A percentile compares a stretch with the other conserved stretches of the same genome.
Evolutionary conservation across 2,113 vertebrate species (phyloP).

Genomic region (Pseudolaguvia tuberculata): DNA sequence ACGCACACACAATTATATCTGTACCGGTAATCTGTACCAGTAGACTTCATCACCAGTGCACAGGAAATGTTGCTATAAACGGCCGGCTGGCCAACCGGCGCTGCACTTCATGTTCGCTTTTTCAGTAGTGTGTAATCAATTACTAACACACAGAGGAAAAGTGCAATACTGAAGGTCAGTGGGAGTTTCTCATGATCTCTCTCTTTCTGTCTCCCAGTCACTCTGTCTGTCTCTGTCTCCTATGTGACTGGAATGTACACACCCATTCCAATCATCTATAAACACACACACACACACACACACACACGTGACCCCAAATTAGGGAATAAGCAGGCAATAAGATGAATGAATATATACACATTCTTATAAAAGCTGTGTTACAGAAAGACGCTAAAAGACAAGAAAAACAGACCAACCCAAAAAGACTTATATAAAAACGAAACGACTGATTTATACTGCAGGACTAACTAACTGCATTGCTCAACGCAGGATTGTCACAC

Average conservation of each 20-base stretch:
- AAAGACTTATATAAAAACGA: neutral
- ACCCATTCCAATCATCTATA: neutral
- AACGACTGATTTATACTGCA: neutral
- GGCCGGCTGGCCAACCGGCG: too few relatives aligned
- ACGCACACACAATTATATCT: neutral
- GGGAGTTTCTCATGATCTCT: too few relatives aligned
- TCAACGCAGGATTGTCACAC: neutral
- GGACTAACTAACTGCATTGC: neutral
- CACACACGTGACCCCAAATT: neutral
- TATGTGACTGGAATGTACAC: neutral
- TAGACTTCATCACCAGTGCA: neutral
- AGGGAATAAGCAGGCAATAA: too few relatives aligned
- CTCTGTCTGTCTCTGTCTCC: neutral
- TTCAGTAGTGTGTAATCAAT: neutral
- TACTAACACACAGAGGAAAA: neutral
- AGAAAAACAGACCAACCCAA: neutral
- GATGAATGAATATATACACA: too few relatives aligned
- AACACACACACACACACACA: neutral
- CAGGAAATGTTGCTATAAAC: slow-evolving; percentile 6
- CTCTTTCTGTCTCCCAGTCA: too few relatives aligned
- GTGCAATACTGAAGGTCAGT: neutral
- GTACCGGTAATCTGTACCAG: neutral
- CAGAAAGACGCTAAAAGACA: neutral
- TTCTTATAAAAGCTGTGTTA: neutral
- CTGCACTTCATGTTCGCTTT: neutral